These are phyloP conservation scores for Euschistus heros DNA, from an alignment of 1,140 invertebrate species.

Conservation along the genomic window DNA sequence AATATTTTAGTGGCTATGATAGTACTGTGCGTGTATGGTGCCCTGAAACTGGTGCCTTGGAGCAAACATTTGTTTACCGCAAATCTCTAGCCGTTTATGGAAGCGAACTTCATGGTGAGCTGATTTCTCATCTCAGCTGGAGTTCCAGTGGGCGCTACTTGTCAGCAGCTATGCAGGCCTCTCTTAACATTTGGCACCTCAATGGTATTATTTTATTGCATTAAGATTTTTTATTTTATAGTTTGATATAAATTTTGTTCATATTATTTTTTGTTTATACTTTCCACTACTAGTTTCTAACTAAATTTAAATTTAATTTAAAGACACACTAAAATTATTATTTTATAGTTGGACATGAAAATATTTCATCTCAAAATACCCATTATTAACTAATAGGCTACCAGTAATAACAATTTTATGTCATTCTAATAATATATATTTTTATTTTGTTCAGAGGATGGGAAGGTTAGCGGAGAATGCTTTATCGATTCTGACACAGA, in stretches of 20 bases:
- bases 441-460: constrained; percentile 16
- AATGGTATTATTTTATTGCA: constrained; percentile 33
- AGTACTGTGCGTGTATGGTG: constrained; percentile 54
- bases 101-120: constrained; percentile 42
- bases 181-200: constrained; percentile 43
- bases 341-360: no score
- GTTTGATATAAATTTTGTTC: no score
- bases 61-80: constrained; percentile 49
- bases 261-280: no score
- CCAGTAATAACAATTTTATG: no score
- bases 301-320: no score
- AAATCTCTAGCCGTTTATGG: constrained; percentile 40
- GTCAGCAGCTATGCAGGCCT: constrained; percentile 45
- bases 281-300: no score
- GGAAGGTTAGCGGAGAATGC: constrained; percentile 22
- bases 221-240: no score
- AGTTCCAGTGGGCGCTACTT: constrained; percentile 43
- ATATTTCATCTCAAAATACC: no score
- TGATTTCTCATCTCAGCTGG: constrained; percentile 43
- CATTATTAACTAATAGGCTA: no score
- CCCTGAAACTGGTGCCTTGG: constrained; percentile 38
- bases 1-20: constrained; percentile 44
- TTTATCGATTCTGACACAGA: constrained; percentile 38
- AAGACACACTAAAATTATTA: no score
- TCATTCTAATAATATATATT: no score